A percentile compares a stretch with the other conserved stretches of the same genome.
These are phyloP conservation scores for Isurus oxyrinchus DNA, from an alignment of 2,113 vertebrate genomes.

Conservation along the genomic window DNA sequence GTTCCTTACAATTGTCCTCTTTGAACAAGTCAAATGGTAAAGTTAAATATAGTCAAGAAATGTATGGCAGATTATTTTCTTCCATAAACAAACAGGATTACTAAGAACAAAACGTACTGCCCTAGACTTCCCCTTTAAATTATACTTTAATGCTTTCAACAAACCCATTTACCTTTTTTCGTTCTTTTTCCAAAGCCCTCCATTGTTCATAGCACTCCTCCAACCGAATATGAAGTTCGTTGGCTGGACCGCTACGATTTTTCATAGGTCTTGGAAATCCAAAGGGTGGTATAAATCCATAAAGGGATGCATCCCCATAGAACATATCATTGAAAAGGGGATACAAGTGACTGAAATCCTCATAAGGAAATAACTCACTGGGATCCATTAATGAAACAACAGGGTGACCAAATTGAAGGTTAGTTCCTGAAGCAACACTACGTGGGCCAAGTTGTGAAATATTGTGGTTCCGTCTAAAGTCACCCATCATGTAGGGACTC, in stretches of 20 bases:
- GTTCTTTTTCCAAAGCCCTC: conserved; percentile 68
- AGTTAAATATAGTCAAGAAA: background rate
- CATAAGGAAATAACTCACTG: conserved; percentile 49
- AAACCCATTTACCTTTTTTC: conserved; percentile 63
- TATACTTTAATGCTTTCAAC: background rate
- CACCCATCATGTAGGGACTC: conserved; percentile 52
- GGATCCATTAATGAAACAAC: conserved; percentile 56
- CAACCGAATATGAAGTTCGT: conserved; percentile 58
- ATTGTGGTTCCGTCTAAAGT: conserved; percentile 50
- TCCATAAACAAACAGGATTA: background rate
- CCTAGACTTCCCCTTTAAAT: background rate
- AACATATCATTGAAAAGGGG: conserved; percentile 54
- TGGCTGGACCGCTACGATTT: conserved; percentile 52
- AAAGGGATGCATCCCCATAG: conserved; percentile 48
- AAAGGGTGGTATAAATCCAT: conserved; percentile 53
- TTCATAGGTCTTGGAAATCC: conserved; percentile 58
- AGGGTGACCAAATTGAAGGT: conserved; percentile 45
- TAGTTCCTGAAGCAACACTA: conserved; percentile 49
- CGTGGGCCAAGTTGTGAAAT: conserved; percentile 50
- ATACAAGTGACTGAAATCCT: conserved; percentile 54
- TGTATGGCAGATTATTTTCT: background rate
- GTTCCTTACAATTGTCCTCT: background rate
- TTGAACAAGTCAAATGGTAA: background rate
- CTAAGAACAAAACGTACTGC: background rate
- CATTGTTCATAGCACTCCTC: conserved; percentile 70